Evolutionary conservation across 2,797 vertebrate species (phyloP), one percentile per base, ranked within the genome.

Genomic region (Hippocampus kuda): DNA sequence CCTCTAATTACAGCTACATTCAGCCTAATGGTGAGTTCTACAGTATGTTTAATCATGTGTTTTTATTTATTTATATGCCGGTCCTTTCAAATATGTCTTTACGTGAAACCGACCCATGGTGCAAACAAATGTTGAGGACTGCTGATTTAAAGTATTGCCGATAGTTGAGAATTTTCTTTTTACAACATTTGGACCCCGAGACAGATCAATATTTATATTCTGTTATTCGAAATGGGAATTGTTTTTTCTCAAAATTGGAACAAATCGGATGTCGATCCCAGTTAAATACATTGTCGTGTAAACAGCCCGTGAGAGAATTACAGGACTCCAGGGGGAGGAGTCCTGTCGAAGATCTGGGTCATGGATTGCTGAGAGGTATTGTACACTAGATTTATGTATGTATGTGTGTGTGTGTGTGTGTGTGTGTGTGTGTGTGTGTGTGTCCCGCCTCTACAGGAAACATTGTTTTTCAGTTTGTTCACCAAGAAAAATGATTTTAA

Each of bases 341-440:
- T 78, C 82, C 76, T 30, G 73, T 68, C 54, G 73, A 87, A 82
- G 85, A 89, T 89, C 87, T 90, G 76, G 88, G 89, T 89, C 87
- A 90, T 81, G 84, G 77, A 89, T 85, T 77, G 88, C 87, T 86
- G 80, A 79, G 79, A 85, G 89, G 86, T 80, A 86, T 84, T 59
- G 59, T 76, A 79, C 75, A 79, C 71, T 82, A 78, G 74, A 65
- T 65, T 24, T 71, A 30, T 68, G 68, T 73, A 26, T 64, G 65
- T 54, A 16, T 26, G 42, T 27, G 66, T 65, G 44, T 62, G 30
- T 42, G 54, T 5, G 34, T 5, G 34, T 34, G 34, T 34, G 34
- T 38, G 6, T n/a, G 44, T 30, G 66, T 65, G 46, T 66, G 34
- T 34, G 5, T 34, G 6, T n/a, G 44, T 30, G 66, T 65, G 46